A percentile compares a stretch with the other conserved stretches of the same genome.
These are phyloP conservation scores for Cephus sareptanus DNA, from an alignment of 2,888 invertebrate species.

Conservation along the genomic window DNA sequence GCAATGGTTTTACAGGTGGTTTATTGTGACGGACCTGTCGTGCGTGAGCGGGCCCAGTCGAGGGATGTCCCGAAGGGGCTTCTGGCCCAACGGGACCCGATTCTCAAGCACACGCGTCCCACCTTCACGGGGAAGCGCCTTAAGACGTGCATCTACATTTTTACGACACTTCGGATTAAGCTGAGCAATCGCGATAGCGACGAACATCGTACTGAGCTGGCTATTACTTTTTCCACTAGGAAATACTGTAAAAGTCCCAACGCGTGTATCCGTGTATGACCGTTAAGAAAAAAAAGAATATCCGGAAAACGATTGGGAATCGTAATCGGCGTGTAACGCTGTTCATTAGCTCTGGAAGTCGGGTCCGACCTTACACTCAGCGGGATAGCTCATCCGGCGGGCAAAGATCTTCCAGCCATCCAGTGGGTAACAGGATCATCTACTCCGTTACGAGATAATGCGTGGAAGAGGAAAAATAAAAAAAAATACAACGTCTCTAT, in stretches of 20 bases:
- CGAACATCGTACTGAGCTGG: not conserved
- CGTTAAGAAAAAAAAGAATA: not conserved
- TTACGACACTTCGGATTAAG: not conserved
- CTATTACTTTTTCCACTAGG: not conserved
- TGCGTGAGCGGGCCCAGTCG: not conserved
- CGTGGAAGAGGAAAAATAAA: conserved; percentile 20
- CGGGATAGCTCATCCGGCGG: conserved; percentile 3
- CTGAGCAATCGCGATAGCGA: not conserved
- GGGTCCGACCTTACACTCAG: not conserved
- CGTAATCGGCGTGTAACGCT: conserved; percentile 6
- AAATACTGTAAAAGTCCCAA: not conserved
- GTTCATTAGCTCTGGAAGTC: not conserved
- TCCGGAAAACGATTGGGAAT: not conserved
- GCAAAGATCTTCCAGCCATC: conserved; percentile 1
- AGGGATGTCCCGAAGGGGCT: not conserved
- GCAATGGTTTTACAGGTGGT: conserved; percentile 4
- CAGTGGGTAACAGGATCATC: conserved; percentile 33
- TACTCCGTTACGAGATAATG: conserved; percentile 47
- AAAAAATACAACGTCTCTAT: conserved; percentile 17
- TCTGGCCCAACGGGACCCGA: not conserved
- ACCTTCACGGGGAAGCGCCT: not conserved
- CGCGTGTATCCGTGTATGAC: not conserved
- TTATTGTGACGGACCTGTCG: not conserved
- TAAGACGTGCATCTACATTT: not conserved
- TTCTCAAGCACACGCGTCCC: not conserved